Evolutionary conservation across 2,888 invertebrate species (phyloP).

Genomic region (Orchesellides sinensis): DNA sequence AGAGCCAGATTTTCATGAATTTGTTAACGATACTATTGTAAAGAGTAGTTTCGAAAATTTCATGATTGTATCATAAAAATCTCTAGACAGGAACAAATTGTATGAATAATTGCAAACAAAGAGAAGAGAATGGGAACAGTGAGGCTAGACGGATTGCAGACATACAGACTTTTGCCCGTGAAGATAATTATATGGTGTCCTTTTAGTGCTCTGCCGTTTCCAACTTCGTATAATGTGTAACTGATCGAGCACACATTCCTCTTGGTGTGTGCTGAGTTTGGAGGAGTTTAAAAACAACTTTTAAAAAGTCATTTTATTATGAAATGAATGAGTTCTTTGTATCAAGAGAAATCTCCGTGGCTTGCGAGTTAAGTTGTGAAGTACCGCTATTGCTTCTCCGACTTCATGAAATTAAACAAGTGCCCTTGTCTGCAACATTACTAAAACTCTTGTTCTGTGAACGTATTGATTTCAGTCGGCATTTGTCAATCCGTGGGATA

Average conservation of each 20-base stretch:
- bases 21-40: slow-evolving; percentile 12
- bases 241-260: not conserved
- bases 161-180: slow-evolving; percentile 20
- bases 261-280: not conserved
- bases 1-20: slow-evolving; percentile 6
- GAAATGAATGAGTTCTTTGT: not conserved
- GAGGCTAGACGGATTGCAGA: slow-evolving; percentile 39
- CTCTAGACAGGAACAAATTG: slow-evolving; percentile 53
- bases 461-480: slow-evolving; percentile 44
- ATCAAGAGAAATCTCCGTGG: too few species aligned
- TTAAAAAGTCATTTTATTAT: not conserved
- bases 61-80: slow-evolving; percentile 44
- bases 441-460: not conserved
- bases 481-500: slow-evolving; percentile 26
- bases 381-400: not conserved
- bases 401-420: too few species aligned
- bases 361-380: too few species aligned
- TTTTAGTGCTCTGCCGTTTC: not conserved
- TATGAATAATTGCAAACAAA: slow-evolving; percentile 2
- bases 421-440: not conserved
- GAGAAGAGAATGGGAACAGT: slow-evolving; percentile 43
- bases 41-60: slow-evolving; percentile 3
- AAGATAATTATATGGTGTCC: slow-evolving; percentile 27
- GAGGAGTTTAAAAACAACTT: slow-evolving; percentile 8
- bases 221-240: not conserved